Evolutionary conservation across 2,888 invertebrate genomes (phyloP).

Genomic region (Clivina fossor): DNA sequence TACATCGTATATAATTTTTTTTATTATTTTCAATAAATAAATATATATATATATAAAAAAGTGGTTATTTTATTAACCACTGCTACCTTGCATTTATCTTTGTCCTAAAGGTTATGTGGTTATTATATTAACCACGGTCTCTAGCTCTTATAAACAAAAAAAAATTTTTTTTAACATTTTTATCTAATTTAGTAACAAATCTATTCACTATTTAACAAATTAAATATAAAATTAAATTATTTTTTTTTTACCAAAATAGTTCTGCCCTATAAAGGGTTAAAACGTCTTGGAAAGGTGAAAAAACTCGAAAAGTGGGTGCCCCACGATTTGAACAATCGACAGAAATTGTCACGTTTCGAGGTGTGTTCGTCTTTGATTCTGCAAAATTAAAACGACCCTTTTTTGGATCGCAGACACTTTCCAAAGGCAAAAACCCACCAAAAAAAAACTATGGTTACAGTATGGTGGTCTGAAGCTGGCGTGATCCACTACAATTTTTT

Average conservation of each 20-base stretch:
- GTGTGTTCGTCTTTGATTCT: no score
- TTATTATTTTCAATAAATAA: background rate
- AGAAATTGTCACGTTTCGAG: no score
- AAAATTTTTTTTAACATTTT: background rate
- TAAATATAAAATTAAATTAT: background rate
- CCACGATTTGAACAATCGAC: no score
- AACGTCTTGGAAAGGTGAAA: no score
- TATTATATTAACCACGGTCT: constrained; percentile 3
- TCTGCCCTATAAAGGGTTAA: constrained; percentile 9
- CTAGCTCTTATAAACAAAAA: background rate
- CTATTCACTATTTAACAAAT: background rate
- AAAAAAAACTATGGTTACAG: no score
- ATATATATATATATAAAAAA: background rate
- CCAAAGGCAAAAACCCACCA: no score
- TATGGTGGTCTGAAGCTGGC: no score
- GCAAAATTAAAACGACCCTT: no score
- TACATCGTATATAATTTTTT: background rate
- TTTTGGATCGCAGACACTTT: no score
- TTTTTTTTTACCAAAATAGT: background rate
- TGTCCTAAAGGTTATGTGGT: background rate
- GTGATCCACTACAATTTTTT: no score
- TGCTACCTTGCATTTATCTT: background rate
- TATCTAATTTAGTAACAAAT: background rate
- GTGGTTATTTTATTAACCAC: constrained; percentile 1
- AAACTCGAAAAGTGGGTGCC: no score